Evolutionary conservation across 2,888 invertebrate genomes (phyloP), one percentile per base, ranked within the genome.

Genomic region (Drosophila nr. fundita): DNA sequence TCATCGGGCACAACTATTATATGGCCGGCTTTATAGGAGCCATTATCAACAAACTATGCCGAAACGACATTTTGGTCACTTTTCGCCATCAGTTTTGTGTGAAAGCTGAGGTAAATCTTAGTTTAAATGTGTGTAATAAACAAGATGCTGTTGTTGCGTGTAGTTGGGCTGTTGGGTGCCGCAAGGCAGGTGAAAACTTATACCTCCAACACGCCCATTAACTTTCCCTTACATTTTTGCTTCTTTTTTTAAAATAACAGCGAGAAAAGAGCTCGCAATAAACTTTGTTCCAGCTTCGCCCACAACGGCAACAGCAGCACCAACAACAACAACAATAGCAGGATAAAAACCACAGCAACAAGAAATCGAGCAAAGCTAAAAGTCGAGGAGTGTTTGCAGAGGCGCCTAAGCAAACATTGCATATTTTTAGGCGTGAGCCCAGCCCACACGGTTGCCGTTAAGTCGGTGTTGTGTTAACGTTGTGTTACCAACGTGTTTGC

Each of bases 381-480:
- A 72, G 57, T 27, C 18, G 27, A 36, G 29, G 49, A 69, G 65
- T 83, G 87, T 87, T 83, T 87, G 68, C 42, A 30, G 50, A 49
- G 62, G 61, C 61, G 68, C 85, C 85, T 85, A 89, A 89, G 75
- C 85, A 85, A 89, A 85, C 85, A 77, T 69, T 74, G 82, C 69
- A 84, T 79, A 84, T 87, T 84, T 71, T 72, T 58, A 76, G 78
- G 68, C 84, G 48, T 66, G 54, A 18, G 55, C 55, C 42, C 73
- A n/a, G 40, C 67, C 80, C 62, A 67, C 68, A 65, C 61, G 38
- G 62, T 78, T 76, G 63, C 71, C 54, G 64, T 70, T 75, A 67
- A 59, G 71, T 71, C 65, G 76, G 60, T 53, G 76, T 61, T 80
- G 76, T 77, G 76, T 66, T 72, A 62, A 54, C 68, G 77, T 38